These are phyloP conservation scores for Lepidurus arcticus DNA, from an alignment of 1,140 invertebrate genomes.

Conservation along the genomic window DNA sequence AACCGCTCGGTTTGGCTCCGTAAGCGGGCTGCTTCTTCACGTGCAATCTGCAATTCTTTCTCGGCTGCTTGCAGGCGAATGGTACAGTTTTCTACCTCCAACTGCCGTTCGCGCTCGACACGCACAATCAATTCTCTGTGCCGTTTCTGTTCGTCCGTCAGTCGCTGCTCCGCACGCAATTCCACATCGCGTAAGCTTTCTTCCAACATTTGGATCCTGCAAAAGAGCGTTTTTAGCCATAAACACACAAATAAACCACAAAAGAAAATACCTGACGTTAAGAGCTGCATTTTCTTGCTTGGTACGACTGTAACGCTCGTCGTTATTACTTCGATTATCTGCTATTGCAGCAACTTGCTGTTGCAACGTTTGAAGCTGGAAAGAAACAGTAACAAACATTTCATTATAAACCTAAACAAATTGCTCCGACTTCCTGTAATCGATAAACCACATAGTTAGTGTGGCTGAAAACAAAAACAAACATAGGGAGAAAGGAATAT, in stretches of 20 bases:
- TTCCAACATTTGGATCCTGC: conserved; percentile 79
- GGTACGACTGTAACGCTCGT: conserved; percentile 75
- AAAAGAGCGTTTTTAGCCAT: conserved; percentile 24
- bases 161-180: conserved; percentile 71
- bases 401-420: conserved; percentile 24
- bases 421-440: background rate
- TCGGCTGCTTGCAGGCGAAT: conserved; percentile 45
- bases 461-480: background rate
- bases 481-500: background rate
- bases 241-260: conserved; percentile 5
- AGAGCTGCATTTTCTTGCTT: conserved; percentile 87
- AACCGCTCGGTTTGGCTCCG: conserved; percentile 53
- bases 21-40: conserved; percentile 62
- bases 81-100: conserved; percentile 76
- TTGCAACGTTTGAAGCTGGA: conserved; percentile 79
- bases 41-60: conserved; percentile 61
- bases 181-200: conserved; percentile 87
- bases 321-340: conserved; percentile 73
- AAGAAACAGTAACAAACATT: conserved; percentile 37
- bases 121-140: conserved; percentile 71
- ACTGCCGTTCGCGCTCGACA: conserved; percentile 75
- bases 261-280: conserved; percentile 56
- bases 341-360: conserved; percentile 80
- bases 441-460: background rate
- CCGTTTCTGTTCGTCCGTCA: conserved; percentile 76